Conservation (phyloP, 2,113 vertebrate species). For the Coptodon rendalli region DNA sequence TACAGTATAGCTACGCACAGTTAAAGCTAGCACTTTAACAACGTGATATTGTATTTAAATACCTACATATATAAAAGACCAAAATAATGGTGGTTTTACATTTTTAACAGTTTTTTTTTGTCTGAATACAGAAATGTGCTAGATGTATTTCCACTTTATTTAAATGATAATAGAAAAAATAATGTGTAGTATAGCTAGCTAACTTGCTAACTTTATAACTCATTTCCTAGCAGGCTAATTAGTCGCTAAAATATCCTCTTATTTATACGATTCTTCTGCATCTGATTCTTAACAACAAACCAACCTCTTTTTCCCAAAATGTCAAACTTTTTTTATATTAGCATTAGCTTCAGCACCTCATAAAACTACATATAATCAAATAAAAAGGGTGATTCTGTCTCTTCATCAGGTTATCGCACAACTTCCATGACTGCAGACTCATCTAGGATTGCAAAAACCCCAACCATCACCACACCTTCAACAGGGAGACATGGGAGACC, state of each 20-base stretch:
- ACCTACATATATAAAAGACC: not conserved
- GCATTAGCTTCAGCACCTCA: not conserved
- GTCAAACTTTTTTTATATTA: not conserved
- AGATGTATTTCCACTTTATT: not conserved
- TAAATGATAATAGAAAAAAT: not conserved
- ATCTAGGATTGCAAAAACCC: constrained; percentile 38
- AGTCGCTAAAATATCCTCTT: not conserved
- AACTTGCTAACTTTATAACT: not conserved
- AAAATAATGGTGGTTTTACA: not conserved
- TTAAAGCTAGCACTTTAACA: not conserved
- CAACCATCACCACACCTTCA: constrained; percentile 6
- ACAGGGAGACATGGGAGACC: constrained; percentile 23
- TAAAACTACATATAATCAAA: constrained; percentile 16
- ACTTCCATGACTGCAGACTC: constrained; percentile 27
- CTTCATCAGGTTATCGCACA: constrained; percentile 62
- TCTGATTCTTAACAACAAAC: not conserved
- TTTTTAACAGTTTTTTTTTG: not conserved
- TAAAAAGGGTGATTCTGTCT: constrained; percentile 69
- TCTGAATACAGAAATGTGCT: not conserved
- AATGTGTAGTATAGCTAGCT: not conserved
- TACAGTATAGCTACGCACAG: not conserved
- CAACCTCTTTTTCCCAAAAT: not conserved
- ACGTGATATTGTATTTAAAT: not conserved
- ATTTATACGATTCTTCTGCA: not conserved
- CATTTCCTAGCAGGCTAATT: not conserved